Conservation (phyloP, 2,888 invertebrate genomes). For the Cryptophagus acutangulus region DNA sequence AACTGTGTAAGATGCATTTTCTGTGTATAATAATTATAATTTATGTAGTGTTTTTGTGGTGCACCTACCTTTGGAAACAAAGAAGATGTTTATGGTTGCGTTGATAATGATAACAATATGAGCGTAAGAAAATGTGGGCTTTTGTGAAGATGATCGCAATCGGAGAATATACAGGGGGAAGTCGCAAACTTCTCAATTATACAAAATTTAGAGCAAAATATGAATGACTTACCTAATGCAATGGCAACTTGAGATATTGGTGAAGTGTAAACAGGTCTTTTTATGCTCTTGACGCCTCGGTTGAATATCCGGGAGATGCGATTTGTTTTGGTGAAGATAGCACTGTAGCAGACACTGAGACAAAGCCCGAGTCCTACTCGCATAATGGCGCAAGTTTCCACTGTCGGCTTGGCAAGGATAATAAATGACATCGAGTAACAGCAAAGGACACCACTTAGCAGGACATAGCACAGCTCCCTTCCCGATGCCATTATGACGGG, state of each 20-base stretch:
- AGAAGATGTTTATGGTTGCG: too few species aligned
- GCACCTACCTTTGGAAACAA: too few species aligned
- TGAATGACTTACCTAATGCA: constrained; percentile 56
- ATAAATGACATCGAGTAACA: constrained; percentile 66
- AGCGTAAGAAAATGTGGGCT: too few species aligned
- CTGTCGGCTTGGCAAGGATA: constrained; percentile 62
- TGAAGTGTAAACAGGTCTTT: constrained; percentile 69
- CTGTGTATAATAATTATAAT: too few species aligned
- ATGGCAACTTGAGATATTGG: constrained; percentile 71
- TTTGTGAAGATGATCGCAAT: not conserved
- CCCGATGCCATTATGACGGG: constrained; percentile 56
- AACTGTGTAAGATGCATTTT: too few species aligned
- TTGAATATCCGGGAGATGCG: constrained; percentile 70
- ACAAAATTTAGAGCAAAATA: not conserved
- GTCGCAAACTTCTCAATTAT: not conserved
- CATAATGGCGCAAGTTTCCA: constrained; percentile 60
- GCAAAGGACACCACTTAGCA: constrained; percentile 63
- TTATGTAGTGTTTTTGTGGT: too few species aligned
- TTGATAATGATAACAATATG: too few species aligned
- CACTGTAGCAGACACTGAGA: constrained; percentile 68
- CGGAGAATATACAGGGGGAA: not conserved
- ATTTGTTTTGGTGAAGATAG: constrained; percentile 71
- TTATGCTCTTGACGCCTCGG: constrained; percentile 64
- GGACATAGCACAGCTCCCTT: constrained; percentile 70
- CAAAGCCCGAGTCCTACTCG: constrained; percentile 67